Evolutionary conservation across 2,888 invertebrate species (phyloP).

Genomic region (Gisinianus flammeolus): DNA sequence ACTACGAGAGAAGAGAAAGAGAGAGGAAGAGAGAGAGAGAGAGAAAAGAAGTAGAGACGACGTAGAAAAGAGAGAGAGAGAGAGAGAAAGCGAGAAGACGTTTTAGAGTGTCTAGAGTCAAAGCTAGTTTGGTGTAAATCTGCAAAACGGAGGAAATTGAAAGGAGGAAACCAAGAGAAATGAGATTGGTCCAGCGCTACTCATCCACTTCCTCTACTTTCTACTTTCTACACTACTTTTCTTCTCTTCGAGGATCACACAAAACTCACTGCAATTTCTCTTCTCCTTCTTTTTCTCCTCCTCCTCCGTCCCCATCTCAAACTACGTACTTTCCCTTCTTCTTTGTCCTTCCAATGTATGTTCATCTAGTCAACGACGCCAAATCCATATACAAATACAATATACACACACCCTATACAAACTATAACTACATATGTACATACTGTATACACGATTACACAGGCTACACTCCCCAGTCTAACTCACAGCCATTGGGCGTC

Average conservation of each 20-base stretch:
- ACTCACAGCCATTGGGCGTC: too few species aligned
- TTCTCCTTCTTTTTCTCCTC: background rate
- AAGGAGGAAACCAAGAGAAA: constrained; percentile 52
- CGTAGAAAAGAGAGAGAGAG: constrained; percentile 5
- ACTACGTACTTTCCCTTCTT: background rate
- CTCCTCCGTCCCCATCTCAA: background rate
- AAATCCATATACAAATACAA: background rate
- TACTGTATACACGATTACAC: too few species aligned
- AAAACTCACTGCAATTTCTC: constrained; percentile 26
- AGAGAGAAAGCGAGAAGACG: background rate
- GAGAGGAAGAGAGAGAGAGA: constrained; percentile 14
- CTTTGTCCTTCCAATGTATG: background rate
- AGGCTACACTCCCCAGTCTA: too few species aligned
- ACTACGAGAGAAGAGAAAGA: background rate
- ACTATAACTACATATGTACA: too few species aligned
- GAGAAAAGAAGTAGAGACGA: background rate
- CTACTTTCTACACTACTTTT: constrained; percentile 15
- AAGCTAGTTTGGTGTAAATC: constrained; percentile 48
- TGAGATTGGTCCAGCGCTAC: constrained; percentile 45
- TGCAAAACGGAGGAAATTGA: constrained; percentile 53
- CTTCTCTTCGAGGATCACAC: constrained; percentile 10
- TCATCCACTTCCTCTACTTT: constrained; percentile 35
- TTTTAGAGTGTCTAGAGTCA: background rate
- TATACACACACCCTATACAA: background rate
- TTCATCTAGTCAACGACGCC: background rate